These are phyloP conservation scores for Whitmania pigra DNA, from an alignment of 1,140 invertebrate genomes.

Conservation along the genomic window DNA sequence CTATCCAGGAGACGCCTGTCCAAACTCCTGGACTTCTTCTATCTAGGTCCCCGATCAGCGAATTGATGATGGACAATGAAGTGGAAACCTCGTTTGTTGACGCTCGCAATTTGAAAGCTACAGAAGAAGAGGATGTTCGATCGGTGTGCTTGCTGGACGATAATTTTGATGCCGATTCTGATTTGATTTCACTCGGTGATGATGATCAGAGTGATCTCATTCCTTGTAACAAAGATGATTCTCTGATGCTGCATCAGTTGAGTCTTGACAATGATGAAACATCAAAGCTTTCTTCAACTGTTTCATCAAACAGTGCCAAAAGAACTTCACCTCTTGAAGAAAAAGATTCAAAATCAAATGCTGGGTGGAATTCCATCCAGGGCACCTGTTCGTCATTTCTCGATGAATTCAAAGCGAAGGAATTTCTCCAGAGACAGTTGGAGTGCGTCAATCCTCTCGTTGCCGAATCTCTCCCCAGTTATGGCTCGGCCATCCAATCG, in stretches of 20 bases:
- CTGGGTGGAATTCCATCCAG: background rate
- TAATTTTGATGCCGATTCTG: background rate
- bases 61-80: constrained; percentile 7
- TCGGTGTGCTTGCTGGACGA: background rate
- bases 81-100: constrained; percentile 1
- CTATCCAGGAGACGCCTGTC: background rate
- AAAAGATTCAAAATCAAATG: background rate
- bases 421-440: constrained; percentile 35
- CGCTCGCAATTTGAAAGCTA: background rate
- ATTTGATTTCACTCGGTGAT: background rate
- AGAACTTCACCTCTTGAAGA: background rate
- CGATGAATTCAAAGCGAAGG: constrained; percentile 33
- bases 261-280: background rate
- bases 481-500: background rate
- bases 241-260: background rate
- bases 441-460: constrained; percentile 4
- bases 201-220: background rate
- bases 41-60: background rate
- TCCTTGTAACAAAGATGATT: background rate
- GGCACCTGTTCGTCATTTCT: constrained; percentile 22
- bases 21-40: background rate
- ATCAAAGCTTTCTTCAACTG: background rate
- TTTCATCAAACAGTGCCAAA: background rate
- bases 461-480: background rate
- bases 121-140: background rate